Evolutionary conservation across 2,888 invertebrate species (phyloP), one percentile per base, ranked within the genome.

Genomic region (Drosophila infuscata): DNA sequence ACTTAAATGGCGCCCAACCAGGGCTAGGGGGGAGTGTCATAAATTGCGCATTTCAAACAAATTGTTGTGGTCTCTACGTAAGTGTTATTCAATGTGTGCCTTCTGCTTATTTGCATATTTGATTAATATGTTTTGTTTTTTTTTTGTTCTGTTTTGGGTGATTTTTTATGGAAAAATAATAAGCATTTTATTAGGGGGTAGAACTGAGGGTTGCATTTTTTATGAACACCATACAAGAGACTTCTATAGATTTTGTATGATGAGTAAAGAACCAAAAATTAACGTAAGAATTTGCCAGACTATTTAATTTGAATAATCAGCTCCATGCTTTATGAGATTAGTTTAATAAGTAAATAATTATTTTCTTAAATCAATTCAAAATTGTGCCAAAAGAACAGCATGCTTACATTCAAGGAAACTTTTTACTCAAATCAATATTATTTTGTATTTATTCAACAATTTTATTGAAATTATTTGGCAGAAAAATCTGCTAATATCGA

Each of bases 111-210:
- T 88, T 88, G 88, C 90, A 88, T 88, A 89, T 88, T 89, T 88
- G 90, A 88, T 88, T 87, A 89, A 88, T 88, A 77, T 83, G 84
- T 82, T 76, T 75, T 83, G 73, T 35, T n/a, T 59, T 52, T 59
- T 52, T 29, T 29, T 49, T 59, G 20, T 15, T 41, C 51, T 64
- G 75, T 89, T 90, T 90, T 82, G 81, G 79, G 81, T 85, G 54
- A 67, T 87, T 90, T 88, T 88, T 89, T 88, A 88, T 89, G 81
- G 75, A 78, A 87, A 87, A 89, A 87, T 90, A 82, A 88, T 90
- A 79, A 75, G 77, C 76, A 77, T 77, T 86, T 88, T 76, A 74
- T 76, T 65, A 36, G 20, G n/a, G 48, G 49, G 51, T 36, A 9
- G 17, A n/a, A 6, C 29, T 51, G 72, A 68, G 79, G 61, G 72